phyloP scores from a whole-genome alignment of 1,140 invertebrate genomes.

The Drosophila pseudoobscura region DNA sequence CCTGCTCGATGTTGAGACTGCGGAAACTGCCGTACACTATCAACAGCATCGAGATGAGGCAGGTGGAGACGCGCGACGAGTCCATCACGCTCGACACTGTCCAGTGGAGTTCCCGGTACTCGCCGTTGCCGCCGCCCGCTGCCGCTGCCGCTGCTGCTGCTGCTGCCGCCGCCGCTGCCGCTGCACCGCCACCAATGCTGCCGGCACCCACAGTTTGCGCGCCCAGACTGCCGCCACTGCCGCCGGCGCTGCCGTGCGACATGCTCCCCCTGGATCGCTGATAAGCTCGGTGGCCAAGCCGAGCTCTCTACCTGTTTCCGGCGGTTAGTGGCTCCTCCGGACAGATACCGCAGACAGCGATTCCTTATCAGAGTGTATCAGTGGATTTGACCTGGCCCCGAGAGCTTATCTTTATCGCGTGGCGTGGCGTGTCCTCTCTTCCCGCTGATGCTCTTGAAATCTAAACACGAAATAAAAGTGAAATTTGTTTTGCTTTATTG shows the following conservation, averaged over 20 bases:
- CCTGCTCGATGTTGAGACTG: constrained; percentile 96
- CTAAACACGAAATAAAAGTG: constrained; percentile 50
- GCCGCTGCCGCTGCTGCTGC: constrained; percentile 30
- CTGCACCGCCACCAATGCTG: constrained; percentile 58
- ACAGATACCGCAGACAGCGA: not conserved
- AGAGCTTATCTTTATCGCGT: constrained; percentile 37
- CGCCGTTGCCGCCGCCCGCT: constrained; percentile 41
- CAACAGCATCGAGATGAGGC: constrained; percentile 97
- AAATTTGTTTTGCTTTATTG: constrained; percentile 71
- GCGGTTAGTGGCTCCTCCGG: constrained; percentile 1
- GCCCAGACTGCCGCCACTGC: constrained; percentile 48
- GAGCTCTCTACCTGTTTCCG: too few species aligned
- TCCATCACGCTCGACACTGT: constrained; percentile 96
- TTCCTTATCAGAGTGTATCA: constrained; percentile 41
- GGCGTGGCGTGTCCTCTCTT: constrained; percentile 26
- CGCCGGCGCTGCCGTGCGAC: constrained; percentile 73
- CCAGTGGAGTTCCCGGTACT: constrained; percentile 88
- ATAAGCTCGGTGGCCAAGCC: constrained; percentile 8
- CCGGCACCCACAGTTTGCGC: constrained; percentile 64
- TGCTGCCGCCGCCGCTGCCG: constrained; percentile 56
- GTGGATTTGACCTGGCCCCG: constrained; percentile 9
- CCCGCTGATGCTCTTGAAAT: constrained; percentile 50
- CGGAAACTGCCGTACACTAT: constrained; percentile 98
- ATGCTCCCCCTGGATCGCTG: constrained; percentile 53
- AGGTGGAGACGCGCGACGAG: constrained; percentile 96